phyloP scores from a whole-genome alignment of 2,797 vertebrate genomes.

The Coregonus ussuriensis region DNA sequence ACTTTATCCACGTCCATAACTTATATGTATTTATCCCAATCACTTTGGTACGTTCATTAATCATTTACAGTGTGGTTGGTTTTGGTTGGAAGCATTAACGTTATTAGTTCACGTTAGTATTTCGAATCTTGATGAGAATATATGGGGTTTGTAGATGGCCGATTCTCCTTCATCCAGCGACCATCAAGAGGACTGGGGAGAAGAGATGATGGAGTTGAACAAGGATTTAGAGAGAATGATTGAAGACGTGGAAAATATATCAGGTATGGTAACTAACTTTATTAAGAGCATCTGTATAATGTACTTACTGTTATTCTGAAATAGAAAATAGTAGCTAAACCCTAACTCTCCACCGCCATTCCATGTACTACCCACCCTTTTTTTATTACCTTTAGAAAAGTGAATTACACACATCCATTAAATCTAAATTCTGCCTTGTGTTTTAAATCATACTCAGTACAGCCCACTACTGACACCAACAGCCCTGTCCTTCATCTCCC shows the following conservation, averaged over 20 bases:
- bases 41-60: no score
- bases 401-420: no score
- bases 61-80: not conserved
- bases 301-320: not conserved
- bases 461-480: not conserved
- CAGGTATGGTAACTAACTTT: constrained; percentile 54
- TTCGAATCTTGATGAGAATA: not conserved
- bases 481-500: not conserved
- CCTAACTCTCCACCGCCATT: not conserved
- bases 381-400: not conserved
- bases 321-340: not conserved
- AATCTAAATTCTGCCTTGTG: not conserved
- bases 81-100: no score
- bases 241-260: constrained; percentile 66
- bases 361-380: not conserved
- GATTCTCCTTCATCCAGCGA: constrained; percentile 13
- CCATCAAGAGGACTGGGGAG: constrained; percentile 4
- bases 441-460: not conserved
- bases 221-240: constrained; percentile 67
- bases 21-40: no score
- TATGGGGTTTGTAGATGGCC: constrained; percentile 64
- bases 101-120: not conserved
- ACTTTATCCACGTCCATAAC: no score
- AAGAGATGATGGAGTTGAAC: constrained; percentile 54
- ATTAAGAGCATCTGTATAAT: not conserved